These are phyloP conservation scores for Poecilus cupreus DNA, from an alignment of 2,888 invertebrate species.

Conservation along the genomic window DNA sequence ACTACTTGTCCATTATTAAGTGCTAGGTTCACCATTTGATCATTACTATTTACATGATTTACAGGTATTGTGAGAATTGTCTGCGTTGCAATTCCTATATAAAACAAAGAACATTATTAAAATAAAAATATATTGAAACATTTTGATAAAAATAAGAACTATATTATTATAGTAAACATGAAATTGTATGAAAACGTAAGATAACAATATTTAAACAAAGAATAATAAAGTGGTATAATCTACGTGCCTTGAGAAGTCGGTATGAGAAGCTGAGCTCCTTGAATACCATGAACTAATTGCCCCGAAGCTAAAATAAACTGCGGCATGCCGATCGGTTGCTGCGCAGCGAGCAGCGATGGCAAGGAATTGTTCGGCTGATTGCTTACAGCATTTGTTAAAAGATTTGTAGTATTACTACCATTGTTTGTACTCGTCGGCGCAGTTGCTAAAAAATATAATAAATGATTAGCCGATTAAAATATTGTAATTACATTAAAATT, in stretches of 20 bases:
- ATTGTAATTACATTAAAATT: conserved; percentile 15
- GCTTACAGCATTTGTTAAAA: conserved; percentile 53
- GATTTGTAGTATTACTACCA: conserved; percentile 46
- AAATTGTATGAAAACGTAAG: not conserved
- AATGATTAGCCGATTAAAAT: conserved; percentile 23
- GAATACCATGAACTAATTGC: conserved; percentile 93
- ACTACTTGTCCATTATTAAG: conserved; percentile 91
- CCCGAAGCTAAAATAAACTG: conserved; percentile 94
- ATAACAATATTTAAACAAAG: conserved; percentile 1
- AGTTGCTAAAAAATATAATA: conserved; percentile 53
- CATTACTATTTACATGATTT: conserved; percentile 85
- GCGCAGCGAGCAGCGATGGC: conserved; percentile 76
- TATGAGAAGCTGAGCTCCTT: conserved; percentile 94
- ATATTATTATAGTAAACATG: not conserved
- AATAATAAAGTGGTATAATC: conserved; percentile 5
- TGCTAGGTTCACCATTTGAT: conserved; percentile 86
- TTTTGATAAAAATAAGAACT: no score
- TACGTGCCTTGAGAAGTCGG: conserved; percentile 93
- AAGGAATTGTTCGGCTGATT: conserved; percentile 68
- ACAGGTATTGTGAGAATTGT: conserved; percentile 97
- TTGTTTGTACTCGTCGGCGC: conserved; percentile 60
- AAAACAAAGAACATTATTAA: not conserved
- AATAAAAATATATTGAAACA: not conserved
- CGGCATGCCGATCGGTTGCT: conserved; percentile 85
- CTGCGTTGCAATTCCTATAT: conserved; percentile 92